A percentile compares a stretch with the other conserved stretches of the same genome.
phyloP scores from a whole-genome alignment of 2,113 vertebrate genomes.

The Psophia crepitans region DNA sequence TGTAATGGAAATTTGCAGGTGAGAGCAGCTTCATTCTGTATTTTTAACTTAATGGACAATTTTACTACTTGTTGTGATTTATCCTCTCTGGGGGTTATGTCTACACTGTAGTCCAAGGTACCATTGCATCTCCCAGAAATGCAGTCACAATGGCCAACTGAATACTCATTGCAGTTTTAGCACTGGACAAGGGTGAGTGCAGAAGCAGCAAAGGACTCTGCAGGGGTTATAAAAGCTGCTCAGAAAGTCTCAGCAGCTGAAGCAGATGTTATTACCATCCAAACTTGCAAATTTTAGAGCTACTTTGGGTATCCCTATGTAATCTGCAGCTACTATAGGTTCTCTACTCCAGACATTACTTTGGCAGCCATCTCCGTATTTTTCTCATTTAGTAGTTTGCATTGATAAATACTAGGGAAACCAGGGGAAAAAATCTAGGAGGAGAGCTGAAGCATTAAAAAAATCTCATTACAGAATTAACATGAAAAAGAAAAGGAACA shows the following conservation, averaged over 20 bases:
- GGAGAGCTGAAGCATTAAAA: not conserved
- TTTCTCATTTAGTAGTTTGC: not conserved
- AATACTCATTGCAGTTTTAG: not conserved
- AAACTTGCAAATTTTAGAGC: not conserved
- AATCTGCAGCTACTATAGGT: not conserved
- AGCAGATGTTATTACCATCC: not conserved
- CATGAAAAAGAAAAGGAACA: not conserved
- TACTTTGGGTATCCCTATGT: not conserved
- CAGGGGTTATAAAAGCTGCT: not conserved
- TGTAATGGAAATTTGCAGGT: constrained; percentile 30
- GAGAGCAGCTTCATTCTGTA: not conserved
- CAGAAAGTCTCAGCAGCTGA: not conserved
- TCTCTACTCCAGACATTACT: not conserved
- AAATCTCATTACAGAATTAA: not conserved
- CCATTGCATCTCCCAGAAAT: not conserved
- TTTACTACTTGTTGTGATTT: not conserved
- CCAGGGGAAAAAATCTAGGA: not conserved
- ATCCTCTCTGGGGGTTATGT: not conserved
- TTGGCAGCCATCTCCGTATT: not conserved
- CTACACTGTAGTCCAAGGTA: not conserved
- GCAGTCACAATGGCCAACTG: fast-evolving
- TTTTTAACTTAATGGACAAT: not conserved
- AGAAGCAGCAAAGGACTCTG: not conserved
- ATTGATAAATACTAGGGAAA: not conserved
- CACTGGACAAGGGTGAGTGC: not conserved